Evolutionary conservation across 1,140 invertebrate genomes (phyloP), one percentile per base, ranked within the genome.

Genomic region (Caenorhabditis latens): DNA sequence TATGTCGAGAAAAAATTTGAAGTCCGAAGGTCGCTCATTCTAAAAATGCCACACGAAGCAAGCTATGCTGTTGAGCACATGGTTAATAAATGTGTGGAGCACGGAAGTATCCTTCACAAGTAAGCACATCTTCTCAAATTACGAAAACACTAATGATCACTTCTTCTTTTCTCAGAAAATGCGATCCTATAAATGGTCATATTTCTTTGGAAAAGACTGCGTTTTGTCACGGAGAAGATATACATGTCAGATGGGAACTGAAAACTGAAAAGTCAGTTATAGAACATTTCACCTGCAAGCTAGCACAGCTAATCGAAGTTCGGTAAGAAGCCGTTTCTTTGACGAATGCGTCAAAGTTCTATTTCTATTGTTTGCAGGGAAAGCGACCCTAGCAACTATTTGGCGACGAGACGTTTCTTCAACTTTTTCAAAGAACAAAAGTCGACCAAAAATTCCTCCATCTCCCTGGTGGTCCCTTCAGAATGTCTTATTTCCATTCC

Each of bases 21-120:
- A 13, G 87, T 89, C 9, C 50, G 42, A 21, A 42, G 88, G n/a
- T 63, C 79, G 55, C 32, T 87, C 4, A 71, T 48, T 57, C 63
- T 87, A 32, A 87, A 87, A 71, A 83, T 84, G 82, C 86, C 86
- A 19, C 86, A 87, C 46, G 46, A 58, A 32, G 79, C 86, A 13
- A 46, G 57, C 21, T 83, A 84, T 58, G 42, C 86, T 8, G 58
- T 86, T 14, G 48, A 82, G 57, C 85, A 83, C 63, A 86, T 75
- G 58, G 83, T 88, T 42, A 88, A 88, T 88, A 48, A 84, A 57
- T 88, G 88, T 82, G 88, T 88, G 16, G 88, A 82, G 40, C 88
- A 88, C 50, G 83, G 82, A 24, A 63, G 83, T 71, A 83, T 75
- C 11, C 61, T 79, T 58, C 88, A 88, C 65, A 79, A 83, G 86